Evolutionary conservation across 35 echinoderm and acorn worm species (phyloP), one percentile per base, ranked within the genome.

Genomic region (Strongylocentrotus purpuratus): DNA sequence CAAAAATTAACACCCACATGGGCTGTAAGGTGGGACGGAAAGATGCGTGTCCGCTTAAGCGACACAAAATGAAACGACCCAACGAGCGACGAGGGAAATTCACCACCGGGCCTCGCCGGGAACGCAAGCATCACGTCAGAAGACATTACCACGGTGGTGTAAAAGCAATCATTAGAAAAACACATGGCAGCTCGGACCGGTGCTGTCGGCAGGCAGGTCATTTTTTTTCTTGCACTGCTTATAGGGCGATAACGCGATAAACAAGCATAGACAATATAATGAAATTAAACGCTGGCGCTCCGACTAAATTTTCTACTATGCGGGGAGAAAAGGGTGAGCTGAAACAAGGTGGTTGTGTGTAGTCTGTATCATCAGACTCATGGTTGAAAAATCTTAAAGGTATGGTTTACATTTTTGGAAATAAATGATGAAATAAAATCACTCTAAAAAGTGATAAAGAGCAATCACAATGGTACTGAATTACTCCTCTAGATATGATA

Each of bases 191-290:
- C 35, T 41, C 0, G 87, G 87, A 89, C 87, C 33, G n/a, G 33
- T 33, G 87, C 33, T 89, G 87, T 89, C 25, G 87, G 33, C 87
- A 31, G 87, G 33, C 87, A 31, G 87, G 87, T 89, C 87, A 89
- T 45, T 89, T 89, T 89, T 88, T 89, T 89, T 59, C 52, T 89
- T 89, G 87, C 87, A 89, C 45, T 46, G 87, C 87, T 89, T 89
- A 89, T 46, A 89, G 87, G 45, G 31, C 45, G 87, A 89, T 89
- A 89, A 89, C 87, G 87, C 87, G 45, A 89, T 89, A 46, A 89
- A 89, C 87, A 89, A 89, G 87, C 87, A 89, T 89, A 89, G 87
- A 89, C 87, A 89, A 89, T 46, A 89, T 89, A 89, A 89, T 89
- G 87, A 89, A 89, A 89, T 89, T 89, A 89, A 33, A 89, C 12